phyloP scores from a whole-genome alignment of 1,140 invertebrate genomes.

The Paraescarpia echinospica region DNA sequence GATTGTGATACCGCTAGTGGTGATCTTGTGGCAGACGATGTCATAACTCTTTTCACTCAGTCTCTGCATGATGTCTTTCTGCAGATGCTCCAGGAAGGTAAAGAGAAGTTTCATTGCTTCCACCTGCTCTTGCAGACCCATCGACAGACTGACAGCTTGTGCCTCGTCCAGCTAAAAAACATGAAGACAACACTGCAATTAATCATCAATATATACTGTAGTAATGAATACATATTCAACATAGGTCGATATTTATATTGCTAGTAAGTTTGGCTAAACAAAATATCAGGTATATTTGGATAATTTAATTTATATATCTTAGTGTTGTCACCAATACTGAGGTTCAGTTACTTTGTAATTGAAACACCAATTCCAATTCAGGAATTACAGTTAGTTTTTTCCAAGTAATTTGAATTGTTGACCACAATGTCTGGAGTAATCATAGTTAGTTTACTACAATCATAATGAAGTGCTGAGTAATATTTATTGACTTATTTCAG shows the following conservation, averaged over 20 bases:
- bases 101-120: conserved; percentile 17
- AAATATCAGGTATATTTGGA: no score
- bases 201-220: not conserved
- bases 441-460: no score
- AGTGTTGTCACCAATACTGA: no score
- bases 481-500: no score
- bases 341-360: no score
- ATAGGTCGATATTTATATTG: not conserved
- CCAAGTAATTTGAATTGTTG: no score
- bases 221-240: not conserved
- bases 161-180: conserved; percentile 19
- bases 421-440: no score
- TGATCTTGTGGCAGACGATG: not conserved
- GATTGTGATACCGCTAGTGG: not conserved
- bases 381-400: no score
- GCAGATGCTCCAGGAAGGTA: conserved; percentile 11
- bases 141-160: not conserved
- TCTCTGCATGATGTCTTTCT: conserved; percentile 17
- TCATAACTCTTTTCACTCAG: conserved; percentile 6
- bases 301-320: no score
- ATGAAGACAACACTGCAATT: not conserved
- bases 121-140: conserved; percentile 12
- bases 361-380: no score
- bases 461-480: no score
- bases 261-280: no score